phyloP scores from a whole-genome alignment of 1,140 invertebrate species.

The Himalopsyche phryganea region DNA sequence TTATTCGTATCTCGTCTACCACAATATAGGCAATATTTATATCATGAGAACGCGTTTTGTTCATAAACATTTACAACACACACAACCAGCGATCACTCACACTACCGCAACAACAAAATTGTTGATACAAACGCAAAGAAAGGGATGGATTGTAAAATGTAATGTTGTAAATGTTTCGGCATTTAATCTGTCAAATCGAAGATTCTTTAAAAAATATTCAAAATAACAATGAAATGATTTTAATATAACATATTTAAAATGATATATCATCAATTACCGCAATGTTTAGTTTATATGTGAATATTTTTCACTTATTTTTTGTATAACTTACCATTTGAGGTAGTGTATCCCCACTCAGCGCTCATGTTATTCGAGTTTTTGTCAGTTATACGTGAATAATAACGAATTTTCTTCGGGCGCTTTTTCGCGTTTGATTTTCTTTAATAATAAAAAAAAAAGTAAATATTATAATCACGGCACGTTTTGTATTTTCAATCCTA shows the following conservation, averaged over 20 bases:
- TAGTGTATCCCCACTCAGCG: conserved; percentile 50
- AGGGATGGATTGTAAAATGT: conserved; percentile 23
- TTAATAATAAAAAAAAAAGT: background rate
- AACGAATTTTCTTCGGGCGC: too few relatives aligned
- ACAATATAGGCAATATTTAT: too few relatives aligned
- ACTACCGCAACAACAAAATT: background rate
- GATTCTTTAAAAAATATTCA: background rate
- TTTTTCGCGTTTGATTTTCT: background rate
- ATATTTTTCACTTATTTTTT: background rate
- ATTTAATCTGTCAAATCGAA: background rate
- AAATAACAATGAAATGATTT: background rate
- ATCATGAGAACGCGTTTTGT: too few relatives aligned
- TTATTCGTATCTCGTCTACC: too few relatives aligned
- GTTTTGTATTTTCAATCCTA: conserved; percentile 8
- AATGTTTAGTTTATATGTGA: background rate
- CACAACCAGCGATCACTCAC: too few relatives aligned
- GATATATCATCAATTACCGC: background rate
- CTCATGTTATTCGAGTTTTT: conserved; percentile 27
- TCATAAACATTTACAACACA: too few relatives aligned
- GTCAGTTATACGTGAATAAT: too few relatives aligned
- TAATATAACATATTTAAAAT: background rate
- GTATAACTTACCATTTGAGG: conserved; percentile 48
- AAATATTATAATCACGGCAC: background rate
- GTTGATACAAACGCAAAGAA: conserved; percentile 10
- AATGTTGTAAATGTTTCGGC: background rate